Percentiles rank a stretch among this genome's conserved stretches.
Evolutionary conservation across 2,888 invertebrate genomes (phyloP).

Genomic region (Notodonta ziczac): DNA sequence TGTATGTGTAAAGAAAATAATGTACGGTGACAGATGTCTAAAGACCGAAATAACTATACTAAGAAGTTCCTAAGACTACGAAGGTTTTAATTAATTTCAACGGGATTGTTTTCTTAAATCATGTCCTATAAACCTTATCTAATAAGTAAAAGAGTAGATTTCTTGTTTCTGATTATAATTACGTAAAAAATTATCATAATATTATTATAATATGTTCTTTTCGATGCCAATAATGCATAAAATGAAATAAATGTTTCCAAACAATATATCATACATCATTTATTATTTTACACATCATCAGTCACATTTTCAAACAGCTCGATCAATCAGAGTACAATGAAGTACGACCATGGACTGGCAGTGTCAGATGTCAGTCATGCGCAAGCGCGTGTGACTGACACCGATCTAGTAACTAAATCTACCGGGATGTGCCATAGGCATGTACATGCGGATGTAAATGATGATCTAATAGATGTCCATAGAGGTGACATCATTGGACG

Average conservation of each 20-base stretch:
- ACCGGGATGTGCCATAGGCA: conserved; percentile 30
- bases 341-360: conserved; percentile 22
- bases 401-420: conserved; percentile 62
- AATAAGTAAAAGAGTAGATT: not conserved
- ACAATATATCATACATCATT: conserved; percentile 24
- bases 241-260: conserved; percentile 24
- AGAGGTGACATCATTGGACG: not conserved
- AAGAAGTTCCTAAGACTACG: too few species aligned
- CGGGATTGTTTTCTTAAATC: not conserved
- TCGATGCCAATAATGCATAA: conserved; percentile 23
- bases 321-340: conserved; percentile 19
- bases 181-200: not conserved
- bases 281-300: conserved; percentile 21
- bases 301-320: conserved; percentile 22
- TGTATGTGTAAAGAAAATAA: too few species aligned
- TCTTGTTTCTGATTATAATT: not conserved
- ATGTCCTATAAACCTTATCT: not conserved
- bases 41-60: too few species aligned
- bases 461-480: not conserved
- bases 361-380: conserved; percentile 62
- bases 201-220: not conserved
- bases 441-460: not conserved
- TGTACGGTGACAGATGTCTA: too few species aligned
- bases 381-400: conserved; percentile 62
- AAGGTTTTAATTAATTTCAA: too few species aligned